Evolutionary conservation across 2,888 invertebrate species (phyloP), one percentile per base, ranked within the genome.

Genomic region (Ochlodes sylvanus): DNA sequence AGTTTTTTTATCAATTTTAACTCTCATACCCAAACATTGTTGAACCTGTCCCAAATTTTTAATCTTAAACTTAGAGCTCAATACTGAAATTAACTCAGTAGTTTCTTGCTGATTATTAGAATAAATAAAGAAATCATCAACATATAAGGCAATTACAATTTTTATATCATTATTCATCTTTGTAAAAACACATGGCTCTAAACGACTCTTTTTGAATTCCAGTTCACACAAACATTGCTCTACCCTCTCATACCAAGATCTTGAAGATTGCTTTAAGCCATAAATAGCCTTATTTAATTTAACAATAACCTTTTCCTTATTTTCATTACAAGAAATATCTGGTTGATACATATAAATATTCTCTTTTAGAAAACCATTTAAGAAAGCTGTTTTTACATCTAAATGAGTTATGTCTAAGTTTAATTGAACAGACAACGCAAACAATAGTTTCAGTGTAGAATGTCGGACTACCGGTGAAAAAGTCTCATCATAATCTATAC

Each of bases 401-500:
- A 71, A 10, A 58, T 74, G 72, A 5, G n/a, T 63, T 7, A 70
- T 64, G 27, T 72, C 42, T 17, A 74, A 63, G 34, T 57, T 21
- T 14, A 68, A 52, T 27, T 73, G 2, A 19, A 70, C 69, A 63
- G 68, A 54, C 55, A 74, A 65, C 12, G 71, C 70, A 38, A 72
- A 70, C 12, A 74, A 50, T n/a, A 72, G 14, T 61, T 68, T 70
- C 1, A 74, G 42, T 14, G 70, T 73, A 14, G 72, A 66, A 50
- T 74, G 61, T 38, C 72, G 61, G 6, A 73, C 61, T n/a, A 70
- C 70, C 14, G 70, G 72, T 7, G 73, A 73, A 65, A 70, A 74
- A 10, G 69, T 72, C 14, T 72, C 71, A 2, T 54, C 50, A 64
- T 57, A 74, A 47, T 73, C 72, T 12, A 73, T 21, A 17, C 71